These are phyloP conservation scores for Psophia crepitans DNA, from an alignment of 2,113 vertebrate genomes.

Conservation along the genomic window DNA sequence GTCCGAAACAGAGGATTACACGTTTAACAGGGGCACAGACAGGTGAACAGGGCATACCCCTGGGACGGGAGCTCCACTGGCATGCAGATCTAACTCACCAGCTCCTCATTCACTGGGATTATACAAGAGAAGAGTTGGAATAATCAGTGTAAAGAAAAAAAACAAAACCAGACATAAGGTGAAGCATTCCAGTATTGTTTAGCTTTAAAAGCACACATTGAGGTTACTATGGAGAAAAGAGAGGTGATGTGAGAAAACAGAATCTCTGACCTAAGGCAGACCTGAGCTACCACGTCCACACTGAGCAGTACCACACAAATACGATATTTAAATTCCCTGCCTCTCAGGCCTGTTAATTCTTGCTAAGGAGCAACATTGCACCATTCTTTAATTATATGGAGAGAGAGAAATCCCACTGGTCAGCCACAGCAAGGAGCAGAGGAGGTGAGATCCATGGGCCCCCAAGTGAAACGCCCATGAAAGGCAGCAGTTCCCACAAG, in stretches of 20 bases:
- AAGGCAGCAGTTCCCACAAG: background rate
- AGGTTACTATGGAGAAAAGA: background rate
- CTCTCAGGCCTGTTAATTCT: background rate
- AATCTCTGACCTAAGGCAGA: background rate
- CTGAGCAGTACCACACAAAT: background rate
- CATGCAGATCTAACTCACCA: background rate
- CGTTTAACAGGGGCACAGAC: background rate
- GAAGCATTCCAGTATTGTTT: background rate
- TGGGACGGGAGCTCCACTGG: background rate
- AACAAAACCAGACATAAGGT: background rate
- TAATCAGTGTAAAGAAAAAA: background rate
- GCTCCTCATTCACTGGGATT: background rate
- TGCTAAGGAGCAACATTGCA: background rate
- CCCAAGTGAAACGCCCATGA: background rate
- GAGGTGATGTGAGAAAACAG: background rate
- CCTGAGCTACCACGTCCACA: background rate
- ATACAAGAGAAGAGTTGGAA: background rate
- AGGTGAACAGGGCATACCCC: background rate
- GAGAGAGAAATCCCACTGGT: background rate
- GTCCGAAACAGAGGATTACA: conserved; percentile 40
- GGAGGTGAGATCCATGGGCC: background rate
- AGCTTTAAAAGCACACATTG: background rate
- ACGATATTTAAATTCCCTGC: background rate
- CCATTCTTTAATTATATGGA: background rate
- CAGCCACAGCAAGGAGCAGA: background rate